Evolutionary conservation across 2,797 vertebrate species (phyloP).

Genomic region (Schizopygopsis pylzovi): DNA sequence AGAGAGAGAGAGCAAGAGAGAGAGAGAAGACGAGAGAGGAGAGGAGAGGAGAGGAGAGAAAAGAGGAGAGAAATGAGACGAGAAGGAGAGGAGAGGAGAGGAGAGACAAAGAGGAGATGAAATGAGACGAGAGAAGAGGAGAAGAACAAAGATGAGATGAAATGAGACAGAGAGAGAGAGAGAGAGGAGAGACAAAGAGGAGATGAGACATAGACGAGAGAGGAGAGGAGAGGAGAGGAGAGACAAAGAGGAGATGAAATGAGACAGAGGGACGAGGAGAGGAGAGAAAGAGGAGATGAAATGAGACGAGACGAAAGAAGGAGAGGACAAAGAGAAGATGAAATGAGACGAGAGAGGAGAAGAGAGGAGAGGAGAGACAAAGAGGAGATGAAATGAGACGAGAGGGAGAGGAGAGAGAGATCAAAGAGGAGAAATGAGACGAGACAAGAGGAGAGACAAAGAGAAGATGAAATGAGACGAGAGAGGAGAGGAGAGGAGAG

Average conservation of each 20-base stretch:
- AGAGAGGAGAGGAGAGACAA: too few species aligned
- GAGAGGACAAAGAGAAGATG: neutral
- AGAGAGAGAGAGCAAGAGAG: too few species aligned
- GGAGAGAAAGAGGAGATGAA: too few species aligned
- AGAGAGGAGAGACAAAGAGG: neutral
- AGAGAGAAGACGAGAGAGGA: too few species aligned
- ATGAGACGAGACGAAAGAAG: too few species aligned
- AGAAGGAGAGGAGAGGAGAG: neutral
- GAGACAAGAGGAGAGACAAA: neutral
- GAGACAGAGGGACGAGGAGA: too few species aligned
- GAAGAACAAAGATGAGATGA: too few species aligned
- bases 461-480: neutral
- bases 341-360: neutral
- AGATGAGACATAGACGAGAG: neutral
- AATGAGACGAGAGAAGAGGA: too few species aligned
- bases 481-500: neutral
- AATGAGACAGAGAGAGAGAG: too few species aligned
- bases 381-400: neutral
- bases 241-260: neutral
- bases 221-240: neutral
- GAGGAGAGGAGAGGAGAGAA: too few species aligned
- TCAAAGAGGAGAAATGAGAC: too few species aligned
- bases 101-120: too few species aligned
- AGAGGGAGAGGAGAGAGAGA: neutral
- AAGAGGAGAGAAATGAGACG: neutral